Conservation (phyloP, 2,888 invertebrate species). For the Dexiosoma caninum region DNA sequence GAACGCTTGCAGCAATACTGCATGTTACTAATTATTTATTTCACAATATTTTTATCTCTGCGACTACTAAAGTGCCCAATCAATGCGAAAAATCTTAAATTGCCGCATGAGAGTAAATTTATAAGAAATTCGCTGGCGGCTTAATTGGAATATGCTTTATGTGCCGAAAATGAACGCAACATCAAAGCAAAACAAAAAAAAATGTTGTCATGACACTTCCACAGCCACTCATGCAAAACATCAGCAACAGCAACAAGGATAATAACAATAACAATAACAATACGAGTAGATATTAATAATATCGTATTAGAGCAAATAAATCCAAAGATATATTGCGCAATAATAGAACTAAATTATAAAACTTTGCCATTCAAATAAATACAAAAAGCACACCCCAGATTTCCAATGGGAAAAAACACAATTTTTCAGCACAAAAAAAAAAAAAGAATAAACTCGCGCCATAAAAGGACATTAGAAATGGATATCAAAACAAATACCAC, state of each 20-base stretch:
- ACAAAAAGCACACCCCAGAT: conserved; percentile 13
- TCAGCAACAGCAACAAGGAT: conserved; percentile 38
- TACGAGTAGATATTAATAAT: conserved; percentile 42
- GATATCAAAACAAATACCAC: conserved; percentile 39
- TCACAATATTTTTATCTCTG: not conserved
- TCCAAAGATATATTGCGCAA: conserved; percentile 32
- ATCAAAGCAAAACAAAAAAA: conserved; percentile 37
- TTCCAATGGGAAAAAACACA: conserved; percentile 23
- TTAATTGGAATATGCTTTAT: not conserved
- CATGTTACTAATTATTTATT: not conserved
- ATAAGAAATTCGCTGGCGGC: not conserved
- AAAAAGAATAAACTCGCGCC: too few relatives aligned
- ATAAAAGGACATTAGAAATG: conserved; percentile 26
- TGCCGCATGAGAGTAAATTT: not conserved
- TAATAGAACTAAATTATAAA: conserved; percentile 17
- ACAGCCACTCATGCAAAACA: conserved; percentile 9
- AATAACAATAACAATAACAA: conserved; percentile 44
- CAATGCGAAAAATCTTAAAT: not conserved
- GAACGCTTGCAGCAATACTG: not conserved
- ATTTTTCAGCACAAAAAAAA: conserved; percentile 4
- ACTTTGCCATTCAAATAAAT: not conserved
- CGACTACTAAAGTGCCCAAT: not conserved
- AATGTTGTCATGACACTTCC: conserved; percentile 1
- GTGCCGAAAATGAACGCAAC: conserved; percentile 1
- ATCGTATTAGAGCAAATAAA: conserved; percentile 35